A percentile compares a stretch with the other conserved stretches of the same genome.
Evolutionary conservation across 2,888 invertebrate genomes (phyloP).

Genomic region (Amblyjoppa proteus): DNA sequence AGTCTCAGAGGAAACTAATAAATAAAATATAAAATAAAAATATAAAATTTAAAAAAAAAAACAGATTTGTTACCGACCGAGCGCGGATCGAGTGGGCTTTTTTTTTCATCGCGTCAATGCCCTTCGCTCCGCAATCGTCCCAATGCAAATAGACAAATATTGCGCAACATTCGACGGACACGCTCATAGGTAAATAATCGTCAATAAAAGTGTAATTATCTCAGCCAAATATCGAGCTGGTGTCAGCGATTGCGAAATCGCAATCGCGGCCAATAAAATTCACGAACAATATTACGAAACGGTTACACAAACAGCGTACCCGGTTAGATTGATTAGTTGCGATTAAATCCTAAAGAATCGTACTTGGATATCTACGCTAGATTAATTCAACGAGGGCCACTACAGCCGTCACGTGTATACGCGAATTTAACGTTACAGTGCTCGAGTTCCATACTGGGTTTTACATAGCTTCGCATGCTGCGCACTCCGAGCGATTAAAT

Average conservation of each 20-base stretch:
- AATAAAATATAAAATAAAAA: not conserved
- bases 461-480: constrained; percentile 14
- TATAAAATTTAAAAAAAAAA: not conserved
- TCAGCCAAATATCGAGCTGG: not conserved
- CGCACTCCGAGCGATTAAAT: constrained; percentile 12
- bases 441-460: constrained; percentile 1
- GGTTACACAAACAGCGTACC: not conserved
- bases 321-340: constrained; percentile 24
- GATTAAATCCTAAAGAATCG: constrained; percentile 31
- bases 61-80: not conserved
- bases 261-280: not conserved
- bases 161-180: not conserved
- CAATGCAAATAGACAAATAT: not conserved
- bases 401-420: constrained; percentile 20
- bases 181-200: not conserved
- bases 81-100: not conserved
- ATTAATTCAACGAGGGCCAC: constrained; percentile 25
- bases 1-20: not conserved
- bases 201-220: not conserved
- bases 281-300: not conserved
- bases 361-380: constrained; percentile 18
- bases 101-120: not conserved
- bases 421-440: constrained; percentile 3
- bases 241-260: not conserved
- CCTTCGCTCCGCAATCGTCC: too few species aligned